Base-by-base conservation (phyloP, 2,888 invertebrate genomes). In the Drosophila glabriapex region DNA sequence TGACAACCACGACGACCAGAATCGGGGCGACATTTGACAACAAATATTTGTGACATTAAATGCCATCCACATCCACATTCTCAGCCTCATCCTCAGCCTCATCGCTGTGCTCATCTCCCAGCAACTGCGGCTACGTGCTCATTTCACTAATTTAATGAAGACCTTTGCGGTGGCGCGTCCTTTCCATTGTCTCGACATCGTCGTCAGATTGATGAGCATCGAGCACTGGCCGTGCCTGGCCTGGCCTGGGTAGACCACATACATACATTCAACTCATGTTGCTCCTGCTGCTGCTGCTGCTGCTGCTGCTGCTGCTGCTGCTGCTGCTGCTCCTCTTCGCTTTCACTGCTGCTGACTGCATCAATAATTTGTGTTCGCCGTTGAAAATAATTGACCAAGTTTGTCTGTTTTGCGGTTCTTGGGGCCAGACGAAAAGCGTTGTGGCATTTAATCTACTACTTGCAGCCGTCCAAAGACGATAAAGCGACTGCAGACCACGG, bases 81-180 rank as follows among this genome's bases (percentile, higher is more conserved):
- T 28, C 50, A 70, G 25, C 29, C 58, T 29, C 53, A 70, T 33
- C 29, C 58, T 22, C 63, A 52, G 39, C 35, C 63, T 29, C 49
- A 64, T 53, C 50, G 49, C 16, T 61, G 54, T 28, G 59, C 59
- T 35, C 67, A 73, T 52, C 64, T 56, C 41, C 29, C n/a, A 56
- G 52, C 31, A 55, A 41, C 79, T 68, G 29, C 31, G 33, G 73
- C 66, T 73, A 76, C 80, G 79, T 80, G 83, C 88, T 85, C 87
- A 87, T 87, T 89, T 85, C 90, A 91, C 91, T 91, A 91, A 91
- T 91, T 91, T 91, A 91, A 91, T 91, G 91, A 91, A 91, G 91
- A 91, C 85, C 91, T 91, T 91, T 84, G 81, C 81, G 81, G 90
- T 79, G 78, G 79, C 81, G 78, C 74, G 73, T 73, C 77, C 79